A percentile compares a stretch with the other conserved stretches of the same genome.
These are phyloP conservation scores for Tetrax tetrax DNA, from an alignment of 2,113 vertebrate species.

Conservation along the genomic window DNA sequence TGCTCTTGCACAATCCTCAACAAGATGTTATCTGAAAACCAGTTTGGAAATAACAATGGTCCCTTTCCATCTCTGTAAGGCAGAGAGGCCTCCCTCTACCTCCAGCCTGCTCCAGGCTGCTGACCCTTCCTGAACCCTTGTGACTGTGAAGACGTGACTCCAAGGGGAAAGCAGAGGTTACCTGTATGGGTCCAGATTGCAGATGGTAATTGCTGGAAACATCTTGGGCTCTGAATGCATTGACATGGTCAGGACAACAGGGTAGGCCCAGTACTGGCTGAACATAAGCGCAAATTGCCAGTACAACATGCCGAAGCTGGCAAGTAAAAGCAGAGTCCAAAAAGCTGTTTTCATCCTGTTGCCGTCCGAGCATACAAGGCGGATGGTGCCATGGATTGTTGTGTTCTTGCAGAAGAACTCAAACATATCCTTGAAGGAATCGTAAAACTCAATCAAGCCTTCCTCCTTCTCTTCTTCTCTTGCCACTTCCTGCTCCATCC, in stretches of 20 bases:
- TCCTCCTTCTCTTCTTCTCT: neutral
- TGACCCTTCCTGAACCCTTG: neutral
- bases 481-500: neutral
- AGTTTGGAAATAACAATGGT: neutral
- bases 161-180: neutral
- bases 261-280: constrained; percentile 68
- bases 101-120: neutral
- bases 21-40: neutral
- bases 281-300: constrained; percentile 71
- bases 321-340: constrained; percentile 70
- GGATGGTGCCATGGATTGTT: constrained; percentile 72
- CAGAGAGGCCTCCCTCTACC: neutral
- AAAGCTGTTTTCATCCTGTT: constrained; percentile 60
- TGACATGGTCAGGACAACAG: constrained; percentile 37
- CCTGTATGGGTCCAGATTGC: constrained; percentile 72
- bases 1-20: neutral
- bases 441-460: constrained; percentile 61
- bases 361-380: constrained; percentile 59
- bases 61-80: neutral
- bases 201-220: constrained; percentile 74
- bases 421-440: constrained; percentile 74
- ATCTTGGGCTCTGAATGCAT: constrained; percentile 58
- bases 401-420: constrained; percentile 76
- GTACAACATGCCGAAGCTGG: constrained; percentile 61
- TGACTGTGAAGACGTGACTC: no score